Percentiles rank a stretch among this genome's conserved stretches.
phyloP scores from a whole-genome alignment of 2,888 invertebrate species.

The Lapara coniferarum region DNA sequence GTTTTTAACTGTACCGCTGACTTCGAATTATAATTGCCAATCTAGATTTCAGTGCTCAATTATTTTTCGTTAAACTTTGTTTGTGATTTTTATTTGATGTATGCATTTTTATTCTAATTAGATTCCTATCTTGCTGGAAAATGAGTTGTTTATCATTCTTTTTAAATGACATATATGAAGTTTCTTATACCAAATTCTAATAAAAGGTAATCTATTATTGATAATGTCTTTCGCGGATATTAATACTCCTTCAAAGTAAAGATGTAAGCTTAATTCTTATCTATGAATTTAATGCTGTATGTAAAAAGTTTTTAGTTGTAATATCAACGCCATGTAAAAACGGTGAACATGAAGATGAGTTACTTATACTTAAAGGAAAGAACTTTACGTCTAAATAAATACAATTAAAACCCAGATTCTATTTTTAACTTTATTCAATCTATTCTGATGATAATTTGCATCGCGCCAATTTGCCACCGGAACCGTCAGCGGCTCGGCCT shows the following conservation, averaged over 20 bases:
- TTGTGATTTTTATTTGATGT: not conserved
- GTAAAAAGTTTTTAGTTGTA: too few species aligned
- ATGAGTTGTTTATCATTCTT: not conserved
- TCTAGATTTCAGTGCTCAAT: constrained; percentile 18
- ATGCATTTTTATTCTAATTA: not conserved
- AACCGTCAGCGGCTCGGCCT: constrained; percentile 14
- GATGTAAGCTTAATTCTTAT: too few species aligned
- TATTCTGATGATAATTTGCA: constrained; percentile 10
- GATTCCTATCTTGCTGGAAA: too few species aligned
- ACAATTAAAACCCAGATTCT: too few species aligned
- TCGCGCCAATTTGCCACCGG: constrained; percentile 25
- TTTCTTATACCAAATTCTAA: not conserved
- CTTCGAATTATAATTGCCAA: constrained; percentile 18
- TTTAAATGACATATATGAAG: not conserved
- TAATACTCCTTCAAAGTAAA: too few species aligned
- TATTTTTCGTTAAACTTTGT: not conserved
- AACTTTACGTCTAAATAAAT: too few species aligned
- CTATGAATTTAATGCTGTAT: too few species aligned
- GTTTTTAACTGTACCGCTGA: constrained; percentile 16
- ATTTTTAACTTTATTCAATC: too few species aligned
- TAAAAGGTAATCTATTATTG: not conserved
- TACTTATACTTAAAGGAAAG: too few species aligned
- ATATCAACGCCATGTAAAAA: too few species aligned
- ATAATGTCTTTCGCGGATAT: too few species aligned
- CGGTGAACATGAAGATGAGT: too few species aligned